phyloP scores from a whole-genome alignment of 2,888 invertebrate species.

The Periphyllus acericola region DNA sequence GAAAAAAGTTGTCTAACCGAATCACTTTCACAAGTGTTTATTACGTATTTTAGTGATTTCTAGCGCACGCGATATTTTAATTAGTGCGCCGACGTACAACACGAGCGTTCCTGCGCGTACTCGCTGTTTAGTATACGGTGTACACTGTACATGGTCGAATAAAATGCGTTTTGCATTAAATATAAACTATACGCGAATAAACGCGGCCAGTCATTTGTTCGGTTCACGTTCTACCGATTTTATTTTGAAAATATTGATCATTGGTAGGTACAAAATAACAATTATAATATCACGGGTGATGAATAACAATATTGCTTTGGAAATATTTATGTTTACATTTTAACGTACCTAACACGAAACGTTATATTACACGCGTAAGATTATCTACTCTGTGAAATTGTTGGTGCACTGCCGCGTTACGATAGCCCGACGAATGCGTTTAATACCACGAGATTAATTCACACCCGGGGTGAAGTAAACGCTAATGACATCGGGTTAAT shows the following conservation, averaged over 20 bases:
- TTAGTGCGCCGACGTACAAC: background rate
- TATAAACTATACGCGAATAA: background rate
- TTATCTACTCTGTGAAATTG: background rate
- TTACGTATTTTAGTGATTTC: background rate
- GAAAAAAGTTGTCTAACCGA: background rate
- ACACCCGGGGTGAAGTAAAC: background rate
- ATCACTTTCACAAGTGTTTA: background rate
- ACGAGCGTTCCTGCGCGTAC: background rate
- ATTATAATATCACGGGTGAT: background rate
- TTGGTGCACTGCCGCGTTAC: background rate
- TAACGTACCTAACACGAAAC: background rate
- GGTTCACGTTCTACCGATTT: background rate
- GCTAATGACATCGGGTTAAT: background rate
- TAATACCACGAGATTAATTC: background rate
- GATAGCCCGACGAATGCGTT: background rate
- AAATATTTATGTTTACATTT: background rate
- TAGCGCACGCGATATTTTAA: background rate
- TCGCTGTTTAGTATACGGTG: too few species aligned
- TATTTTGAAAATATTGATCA: too few species aligned
- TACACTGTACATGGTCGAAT: background rate
- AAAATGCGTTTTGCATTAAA: background rate
- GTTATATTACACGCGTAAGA: background rate
- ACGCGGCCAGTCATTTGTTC: background rate
- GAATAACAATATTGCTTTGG: background rate
- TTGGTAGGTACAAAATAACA: too few species aligned